Base-by-base conservation (phyloP, 2,797 vertebrate genomes). In the Lagodon rhomboides region DNA sequence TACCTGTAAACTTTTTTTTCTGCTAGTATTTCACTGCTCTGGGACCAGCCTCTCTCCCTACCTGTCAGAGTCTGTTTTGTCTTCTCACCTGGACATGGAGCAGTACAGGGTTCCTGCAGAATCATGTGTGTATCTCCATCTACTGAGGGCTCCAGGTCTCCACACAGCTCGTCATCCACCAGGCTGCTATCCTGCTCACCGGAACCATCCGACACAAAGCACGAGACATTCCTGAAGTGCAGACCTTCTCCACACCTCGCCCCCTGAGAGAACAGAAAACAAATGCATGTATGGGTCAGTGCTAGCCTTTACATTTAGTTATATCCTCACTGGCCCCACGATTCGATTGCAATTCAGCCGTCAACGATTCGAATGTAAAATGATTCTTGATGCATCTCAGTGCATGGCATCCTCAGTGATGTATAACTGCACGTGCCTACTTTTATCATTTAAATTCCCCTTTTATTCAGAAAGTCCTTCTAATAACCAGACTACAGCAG, bases 81-180 rank as follows among this genome's bases (percentile, higher is more conserved):
- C 20, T 1, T 55, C 51, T 68, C 94, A 98, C 98, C 98, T 94
- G 98, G 98, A 77, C 98, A 99, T 61, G 98, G 98, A 0, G 97
- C 95, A 4, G 96, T 96, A 58, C 98, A 99, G 3, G 93, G 54
- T 90, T 98, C 97, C 85, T 98, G 96, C 51, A 99, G 93, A 22
- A 96, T 70, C 20, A 96, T 92, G 60, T 95, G 95, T 53, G 94
- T 94, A 68, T 96, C 95, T 84, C 96, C 96, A 0, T 98, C 96
- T 87, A 97, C 93, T 15, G 93, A 79, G 61, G 95, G 97, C 59
- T 97, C 97, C 88, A 96, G 87, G 38, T 98, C 95, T 66, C 95
- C 94, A 85, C 98, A 99, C 62, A 98, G 95, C 82, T 98, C 98
- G 17, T 99, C 97, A 38, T 99, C 98, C 66, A 98, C 97, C 73